These are phyloP conservation scores for Aradophagus sp. DNA, from an alignment of 1,140 invertebrate species.

Conservation along the genomic window DNA sequence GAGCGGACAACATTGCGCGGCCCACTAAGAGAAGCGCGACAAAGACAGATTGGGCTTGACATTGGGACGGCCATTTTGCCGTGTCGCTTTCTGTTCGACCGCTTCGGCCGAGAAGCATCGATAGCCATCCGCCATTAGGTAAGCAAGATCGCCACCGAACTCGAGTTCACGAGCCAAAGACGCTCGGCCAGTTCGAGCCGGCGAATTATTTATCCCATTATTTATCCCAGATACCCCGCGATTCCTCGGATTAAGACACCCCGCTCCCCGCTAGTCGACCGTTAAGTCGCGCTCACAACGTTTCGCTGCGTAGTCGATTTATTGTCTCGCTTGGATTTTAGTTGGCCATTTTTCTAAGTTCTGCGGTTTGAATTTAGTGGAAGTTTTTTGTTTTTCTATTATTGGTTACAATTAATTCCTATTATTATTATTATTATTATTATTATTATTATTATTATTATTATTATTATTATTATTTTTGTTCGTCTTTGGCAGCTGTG, in stretches of 20 bases:
- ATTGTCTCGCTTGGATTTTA: too few relatives aligned
- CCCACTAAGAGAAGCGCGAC: slow-evolving; percentile 22
- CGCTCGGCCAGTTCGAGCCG: neutral
- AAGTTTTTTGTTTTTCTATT: slow-evolving; percentile 5
- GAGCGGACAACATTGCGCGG: slow-evolving; percentile 5
- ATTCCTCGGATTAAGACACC: neutral
- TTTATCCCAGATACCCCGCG: neutral
- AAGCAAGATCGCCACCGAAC: neutral
- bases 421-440: too few relatives aligned
- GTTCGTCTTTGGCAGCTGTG: too few relatives aligned
- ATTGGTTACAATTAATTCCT: too few relatives aligned
- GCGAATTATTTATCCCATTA: slow-evolving; percentile 3
- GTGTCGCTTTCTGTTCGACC: slow-evolving; percentile 19
- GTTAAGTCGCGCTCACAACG: slow-evolving; percentile 30
- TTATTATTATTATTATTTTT: too few relatives aligned
- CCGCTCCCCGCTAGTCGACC: neutral
- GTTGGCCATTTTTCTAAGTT: neutral
- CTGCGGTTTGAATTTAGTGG: slow-evolving; percentile 2
- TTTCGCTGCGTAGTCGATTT: slow-evolving; percentile 2
- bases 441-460: too few relatives aligned
- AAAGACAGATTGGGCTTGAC: slow-evolving; percentile 30
- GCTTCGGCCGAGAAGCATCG: slow-evolving; percentile 22
- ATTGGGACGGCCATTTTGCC: slow-evolving; percentile 45
- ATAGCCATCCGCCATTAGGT: slow-evolving; percentile 26
- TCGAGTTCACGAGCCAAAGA: neutral